Conservation (phyloP, 2,113 vertebrate species). For the Camelus bactrianus region DNA sequence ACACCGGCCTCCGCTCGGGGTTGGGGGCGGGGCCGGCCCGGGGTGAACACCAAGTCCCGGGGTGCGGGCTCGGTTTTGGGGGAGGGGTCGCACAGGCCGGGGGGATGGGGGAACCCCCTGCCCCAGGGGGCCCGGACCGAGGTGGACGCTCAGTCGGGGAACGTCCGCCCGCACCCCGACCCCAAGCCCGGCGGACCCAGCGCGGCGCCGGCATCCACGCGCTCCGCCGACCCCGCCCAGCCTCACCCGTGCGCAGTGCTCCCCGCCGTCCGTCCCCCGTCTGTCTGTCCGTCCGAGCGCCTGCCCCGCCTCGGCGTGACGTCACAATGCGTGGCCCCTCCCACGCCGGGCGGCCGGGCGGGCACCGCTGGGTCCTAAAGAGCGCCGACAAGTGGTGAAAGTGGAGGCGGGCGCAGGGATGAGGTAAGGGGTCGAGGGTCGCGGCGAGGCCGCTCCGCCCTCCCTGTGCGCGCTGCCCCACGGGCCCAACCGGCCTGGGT, state of each 20-base stretch:
- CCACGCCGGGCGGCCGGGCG: not conserved
- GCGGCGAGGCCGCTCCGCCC: not conserved
- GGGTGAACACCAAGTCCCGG: not conserved
- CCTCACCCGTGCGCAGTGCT: not conserved
- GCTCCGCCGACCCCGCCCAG: not conserved
- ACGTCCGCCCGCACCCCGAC: not conserved
- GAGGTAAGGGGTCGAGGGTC: rapidly evolving
- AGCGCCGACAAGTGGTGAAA: rapidly evolving
- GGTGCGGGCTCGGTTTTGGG: too few relatives aligned
- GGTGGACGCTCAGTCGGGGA: not conserved
- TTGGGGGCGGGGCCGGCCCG: not conserved
- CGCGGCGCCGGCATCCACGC: not conserved
- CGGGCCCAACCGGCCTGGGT: rapidly evolving
- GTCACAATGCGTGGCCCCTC: conserved; percentile 46
- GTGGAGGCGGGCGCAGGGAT: rapidly evolving
- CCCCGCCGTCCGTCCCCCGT: not conserved
- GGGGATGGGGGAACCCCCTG: not conserved
- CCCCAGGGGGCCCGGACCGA: not conserved
- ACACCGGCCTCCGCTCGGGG: not conserved
- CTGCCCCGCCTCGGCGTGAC: conserved; percentile 44
- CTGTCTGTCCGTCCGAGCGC: not conserved
- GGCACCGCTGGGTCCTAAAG: conserved; percentile 58
- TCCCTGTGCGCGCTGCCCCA: not conserved
- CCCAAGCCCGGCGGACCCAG: not conserved
- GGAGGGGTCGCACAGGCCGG: not conserved